These are phyloP conservation scores for Passer domesticus DNA, from an alignment of 2,113 vertebrate species.

Conservation along the genomic window DNA sequence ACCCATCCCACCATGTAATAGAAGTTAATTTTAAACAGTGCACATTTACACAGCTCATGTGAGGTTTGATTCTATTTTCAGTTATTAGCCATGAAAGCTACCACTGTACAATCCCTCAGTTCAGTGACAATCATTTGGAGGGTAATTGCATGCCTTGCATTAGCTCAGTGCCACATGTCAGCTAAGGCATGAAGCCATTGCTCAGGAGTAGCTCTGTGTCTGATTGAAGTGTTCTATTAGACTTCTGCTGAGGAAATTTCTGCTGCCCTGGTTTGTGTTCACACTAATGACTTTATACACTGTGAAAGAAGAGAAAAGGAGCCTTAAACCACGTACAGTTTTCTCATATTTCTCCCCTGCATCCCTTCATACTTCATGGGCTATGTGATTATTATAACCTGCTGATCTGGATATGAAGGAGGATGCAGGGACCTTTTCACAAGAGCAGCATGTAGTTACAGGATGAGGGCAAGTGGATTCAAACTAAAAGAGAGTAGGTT, in stretches of 20 bases:
- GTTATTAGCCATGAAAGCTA: slow-evolving; percentile 14
- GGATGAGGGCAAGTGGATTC: background rate
- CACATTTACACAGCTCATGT: background rate
- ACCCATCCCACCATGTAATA: background rate
- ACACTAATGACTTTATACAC: background rate
- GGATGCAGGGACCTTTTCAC: background rate
- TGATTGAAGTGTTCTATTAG: background rate
- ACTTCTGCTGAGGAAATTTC: background rate
- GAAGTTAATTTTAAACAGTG: background rate
- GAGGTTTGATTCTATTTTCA: slow-evolving; percentile 3
- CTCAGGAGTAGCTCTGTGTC: background rate
- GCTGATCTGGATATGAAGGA: background rate
- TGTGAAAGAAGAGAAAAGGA: background rate
- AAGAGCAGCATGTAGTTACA: background rate
- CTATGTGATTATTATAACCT: background rate
- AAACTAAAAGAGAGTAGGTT: background rate
- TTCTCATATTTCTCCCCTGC: background rate
- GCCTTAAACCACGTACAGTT: background rate
- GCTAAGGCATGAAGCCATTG: background rate
- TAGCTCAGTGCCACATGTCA: background rate
- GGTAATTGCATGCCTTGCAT: background rate
- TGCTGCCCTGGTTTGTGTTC: background rate
- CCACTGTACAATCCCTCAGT: background rate
- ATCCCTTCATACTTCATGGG: background rate
- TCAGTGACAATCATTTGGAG: slow-evolving; percentile 1